Conservation (phyloP, 2,113 vertebrate genomes). For the Abramis brama region DNA sequence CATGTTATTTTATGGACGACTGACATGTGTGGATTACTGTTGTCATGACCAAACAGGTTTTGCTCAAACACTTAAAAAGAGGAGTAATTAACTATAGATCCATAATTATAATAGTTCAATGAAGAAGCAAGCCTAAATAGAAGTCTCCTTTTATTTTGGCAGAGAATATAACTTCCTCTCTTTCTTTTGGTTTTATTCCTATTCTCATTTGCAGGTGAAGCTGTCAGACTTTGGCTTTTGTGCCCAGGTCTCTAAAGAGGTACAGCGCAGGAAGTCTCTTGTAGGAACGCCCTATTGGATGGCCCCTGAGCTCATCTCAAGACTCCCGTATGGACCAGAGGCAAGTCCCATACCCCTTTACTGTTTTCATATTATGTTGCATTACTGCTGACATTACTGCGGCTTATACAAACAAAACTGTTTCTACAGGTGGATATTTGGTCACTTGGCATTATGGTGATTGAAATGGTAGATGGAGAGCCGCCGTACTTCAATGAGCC, state of each 20-base stretch:
- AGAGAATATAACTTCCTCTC: background rate
- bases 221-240: slow-evolving; percentile 93
- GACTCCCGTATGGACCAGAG: slow-evolving; percentile 64
- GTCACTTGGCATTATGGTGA: slow-evolving; percentile 96
- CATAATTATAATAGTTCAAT: background rate
- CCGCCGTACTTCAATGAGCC: slow-evolving; percentile 97
- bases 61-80: background rate
- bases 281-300: slow-evolving; percentile 65
- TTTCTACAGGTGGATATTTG: slow-evolving; percentile 87
- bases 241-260: slow-evolving; percentile 62
- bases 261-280: slow-evolving; percentile 58
- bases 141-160: background rate
- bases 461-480: slow-evolving; percentile 97
- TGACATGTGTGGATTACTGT: background rate
- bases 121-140: background rate
- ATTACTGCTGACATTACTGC: background rate
- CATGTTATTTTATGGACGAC: too few relatives aligned
- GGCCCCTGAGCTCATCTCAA: slow-evolving; percentile 64
- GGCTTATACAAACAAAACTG: background rate
- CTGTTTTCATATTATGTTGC: background rate
- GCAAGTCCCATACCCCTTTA: slow-evolving; percentile 27
- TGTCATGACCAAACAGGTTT: background rate
- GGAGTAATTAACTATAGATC: background rate
- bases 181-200: background rate
- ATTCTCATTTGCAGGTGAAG: slow-evolving; percentile 81